Conservation (phyloP, 2,888 invertebrate genomes). For the Mycalesis mineus region DNA sequence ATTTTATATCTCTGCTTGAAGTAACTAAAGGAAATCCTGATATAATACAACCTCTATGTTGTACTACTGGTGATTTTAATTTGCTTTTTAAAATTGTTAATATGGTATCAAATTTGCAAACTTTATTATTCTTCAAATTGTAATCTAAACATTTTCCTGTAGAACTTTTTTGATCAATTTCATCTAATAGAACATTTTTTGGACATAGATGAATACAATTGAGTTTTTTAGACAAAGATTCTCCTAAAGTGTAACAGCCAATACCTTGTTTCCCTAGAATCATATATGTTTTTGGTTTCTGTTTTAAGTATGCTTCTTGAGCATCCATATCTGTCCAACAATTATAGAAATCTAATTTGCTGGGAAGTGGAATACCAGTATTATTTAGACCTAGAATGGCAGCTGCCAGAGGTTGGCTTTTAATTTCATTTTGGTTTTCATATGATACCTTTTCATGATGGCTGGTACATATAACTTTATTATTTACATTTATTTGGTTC, state of each 20-base stretch:
- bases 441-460: slow-evolving; percentile 31
- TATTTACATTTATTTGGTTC: slow-evolving; percentile 38
- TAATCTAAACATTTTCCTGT: slow-evolving; percentile 79
- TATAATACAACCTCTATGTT: slow-evolving; percentile 81
- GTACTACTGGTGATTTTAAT: slow-evolving; percentile 66
- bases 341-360: slow-evolving; percentile 39
- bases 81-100: slow-evolving; percentile 73
- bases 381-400: slow-evolving; percentile 59
- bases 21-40: slow-evolving; percentile 82
- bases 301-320: slow-evolving; percentile 64
- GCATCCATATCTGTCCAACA: slow-evolving; percentile 75
- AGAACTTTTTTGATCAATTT: slow-evolving; percentile 73
- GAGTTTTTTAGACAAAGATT: slow-evolving; percentile 74
- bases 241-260: slow-evolving; percentile 72
- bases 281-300: slow-evolving; percentile 77
- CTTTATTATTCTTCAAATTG: slow-evolving; percentile 75
- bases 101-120: slow-evolving; percentile 70
- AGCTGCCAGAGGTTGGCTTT: slow-evolving; percentile 45
- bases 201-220: slow-evolving; percentile 80
- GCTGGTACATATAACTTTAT: slow-evolving; percentile 42
- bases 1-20: slow-evolving; percentile 42
- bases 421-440: background rate
- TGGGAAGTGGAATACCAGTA: slow-evolving; percentile 48
- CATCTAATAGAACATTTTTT: slow-evolving; percentile 72
- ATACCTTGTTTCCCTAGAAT: slow-evolving; percentile 80